phyloP scores from a whole-genome alignment of 2,797 vertebrate genomes.

The Setipinna tenuifilis region DNA sequence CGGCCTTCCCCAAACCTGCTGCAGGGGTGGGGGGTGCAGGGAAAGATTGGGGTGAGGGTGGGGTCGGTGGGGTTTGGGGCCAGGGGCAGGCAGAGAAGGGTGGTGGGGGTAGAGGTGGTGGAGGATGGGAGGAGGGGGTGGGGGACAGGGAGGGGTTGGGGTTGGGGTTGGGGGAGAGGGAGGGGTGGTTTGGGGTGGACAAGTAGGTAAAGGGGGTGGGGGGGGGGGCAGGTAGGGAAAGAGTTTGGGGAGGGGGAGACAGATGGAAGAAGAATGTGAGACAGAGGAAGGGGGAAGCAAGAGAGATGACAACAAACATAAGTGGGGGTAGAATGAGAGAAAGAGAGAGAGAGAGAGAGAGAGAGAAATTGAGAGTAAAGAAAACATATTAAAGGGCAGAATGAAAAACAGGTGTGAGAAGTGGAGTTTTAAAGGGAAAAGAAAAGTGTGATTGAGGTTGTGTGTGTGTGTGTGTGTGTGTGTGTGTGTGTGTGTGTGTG shows the following conservation, averaged over 20 bases:
- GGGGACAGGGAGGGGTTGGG: too few relatives aligned
- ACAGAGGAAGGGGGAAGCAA: too few relatives aligned
- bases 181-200: background rate
- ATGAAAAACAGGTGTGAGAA: too few relatives aligned
- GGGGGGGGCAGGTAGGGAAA: background rate
- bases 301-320: background rate
- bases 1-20: conserved; percentile 83
- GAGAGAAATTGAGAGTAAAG: too few relatives aligned
- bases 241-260: background rate
- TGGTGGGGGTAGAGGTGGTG: background rate
- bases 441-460: too few relatives aligned
- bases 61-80: background rate
- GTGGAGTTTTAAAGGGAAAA: too few relatives aligned
- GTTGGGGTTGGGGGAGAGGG: too few relatives aligned
- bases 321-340: background rate
- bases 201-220: background rate
- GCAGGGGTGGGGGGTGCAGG: conserved; percentile 23
- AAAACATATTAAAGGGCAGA: too few relatives aligned
- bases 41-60: background rate
- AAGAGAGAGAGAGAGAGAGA: background rate
- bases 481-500: too few relatives aligned
- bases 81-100: background rate
- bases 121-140: too few relatives aligned
- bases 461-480: too few relatives aligned
- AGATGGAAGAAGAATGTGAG: too few relatives aligned